phyloP scores from a whole-genome alignment of 2,888 invertebrate genomes.

The Agonopterix arenella region DNA sequence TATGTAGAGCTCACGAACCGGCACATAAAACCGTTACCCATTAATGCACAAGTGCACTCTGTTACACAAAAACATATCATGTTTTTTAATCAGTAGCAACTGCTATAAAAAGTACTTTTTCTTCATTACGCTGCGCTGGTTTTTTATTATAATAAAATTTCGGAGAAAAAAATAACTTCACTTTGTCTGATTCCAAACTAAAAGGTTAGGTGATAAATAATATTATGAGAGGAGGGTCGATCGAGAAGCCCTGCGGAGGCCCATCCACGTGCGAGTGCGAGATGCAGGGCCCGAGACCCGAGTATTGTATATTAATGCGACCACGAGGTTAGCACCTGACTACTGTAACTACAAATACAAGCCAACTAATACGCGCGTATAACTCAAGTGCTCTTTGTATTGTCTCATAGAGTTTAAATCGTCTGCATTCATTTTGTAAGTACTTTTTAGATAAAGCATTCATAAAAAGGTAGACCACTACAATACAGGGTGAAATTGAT shows the following conservation, averaged over 20 bases:
- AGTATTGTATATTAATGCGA: conserved; percentile 29
- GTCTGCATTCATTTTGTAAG: too few relatives aligned
- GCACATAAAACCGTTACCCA: conserved; percentile 9
- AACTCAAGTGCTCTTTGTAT: too few relatives aligned
- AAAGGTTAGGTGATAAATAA: too few relatives aligned
- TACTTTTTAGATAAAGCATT: too few relatives aligned
- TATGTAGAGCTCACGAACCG: conserved; percentile 6
- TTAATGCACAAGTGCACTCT: conserved; percentile 12
- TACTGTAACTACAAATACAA: conserved; percentile 1
- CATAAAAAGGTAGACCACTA: too few relatives aligned
- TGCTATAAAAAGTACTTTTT: background rate
- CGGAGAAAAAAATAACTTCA: too few relatives aligned
- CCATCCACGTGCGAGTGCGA: conserved; percentile 28
- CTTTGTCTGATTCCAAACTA: too few relatives aligned
- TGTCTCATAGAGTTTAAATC: too few relatives aligned
- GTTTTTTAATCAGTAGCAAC: background rate
- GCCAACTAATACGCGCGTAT: background rate
- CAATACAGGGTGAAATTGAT: too few relatives aligned
- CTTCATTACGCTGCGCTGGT: too few relatives aligned
- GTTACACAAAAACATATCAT: conserved; percentile 6
- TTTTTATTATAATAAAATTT: too few relatives aligned
- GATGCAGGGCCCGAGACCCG: conserved; percentile 27
- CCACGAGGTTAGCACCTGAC: conserved; percentile 42
- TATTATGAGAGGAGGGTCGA: background rate
- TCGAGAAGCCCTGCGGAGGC: background rate